Conservation (phyloP, 1,140 invertebrate species). For the Drosophila kanapiae region DNA sequence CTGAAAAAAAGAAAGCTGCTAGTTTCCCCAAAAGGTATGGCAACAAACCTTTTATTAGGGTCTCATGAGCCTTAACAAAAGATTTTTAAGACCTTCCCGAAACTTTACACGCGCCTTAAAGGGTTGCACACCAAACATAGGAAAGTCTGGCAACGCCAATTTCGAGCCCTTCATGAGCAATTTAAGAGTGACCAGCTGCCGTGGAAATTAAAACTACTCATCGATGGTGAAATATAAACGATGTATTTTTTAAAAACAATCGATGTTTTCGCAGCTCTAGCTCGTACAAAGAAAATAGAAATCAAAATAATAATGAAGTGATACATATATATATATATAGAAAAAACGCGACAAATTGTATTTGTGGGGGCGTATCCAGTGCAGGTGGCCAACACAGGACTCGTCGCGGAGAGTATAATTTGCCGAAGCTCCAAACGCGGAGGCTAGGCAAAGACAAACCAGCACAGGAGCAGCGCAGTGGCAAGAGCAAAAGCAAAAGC, state of each 20-base stretch:
- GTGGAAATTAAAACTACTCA: neutral
- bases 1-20: no score
- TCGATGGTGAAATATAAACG: neutral
- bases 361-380: constrained; percentile 43
- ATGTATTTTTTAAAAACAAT: neutral
- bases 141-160: no score
- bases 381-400: constrained; percentile 38
- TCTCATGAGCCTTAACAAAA: no score
- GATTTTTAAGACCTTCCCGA: no score
- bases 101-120: no score
- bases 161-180: no score
- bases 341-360: constrained; percentile 43
- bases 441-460: constrained; percentile 30
- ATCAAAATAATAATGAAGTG: constrained; percentile 74
- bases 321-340: neutral
- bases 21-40: no score
- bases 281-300: constrained; percentile 70
- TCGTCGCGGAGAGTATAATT: constrained; percentile 25
- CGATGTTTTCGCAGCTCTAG: constrained; percentile 2
- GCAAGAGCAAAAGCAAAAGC: constrained; percentile 18
- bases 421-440: constrained; percentile 18
- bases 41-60: no score
- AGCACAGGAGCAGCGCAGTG: constrained; percentile 50
- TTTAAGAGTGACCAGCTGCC: neutral
- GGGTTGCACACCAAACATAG: no score